These are phyloP conservation scores for Mylabris phalerata DNA, from an alignment of 1,140 invertebrate genomes.

Conservation along the genomic window DNA sequence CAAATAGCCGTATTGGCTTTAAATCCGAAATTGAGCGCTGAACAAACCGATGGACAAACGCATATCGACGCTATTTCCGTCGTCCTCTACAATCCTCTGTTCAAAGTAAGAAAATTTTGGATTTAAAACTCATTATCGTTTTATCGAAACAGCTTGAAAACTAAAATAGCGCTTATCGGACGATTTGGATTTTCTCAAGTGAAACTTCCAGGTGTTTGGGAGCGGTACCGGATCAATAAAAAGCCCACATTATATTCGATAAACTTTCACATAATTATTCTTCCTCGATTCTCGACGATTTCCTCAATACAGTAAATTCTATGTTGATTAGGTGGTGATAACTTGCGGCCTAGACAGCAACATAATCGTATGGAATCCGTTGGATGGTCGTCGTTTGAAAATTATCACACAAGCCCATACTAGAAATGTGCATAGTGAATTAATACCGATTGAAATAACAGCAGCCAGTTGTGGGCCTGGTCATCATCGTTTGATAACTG, in stretches of 20 bases:
- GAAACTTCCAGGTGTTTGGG: no score
- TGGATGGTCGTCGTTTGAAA: constrained; percentile 52
- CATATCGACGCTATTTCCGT: constrained; percentile 57
- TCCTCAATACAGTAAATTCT: no score
- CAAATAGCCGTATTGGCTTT: constrained; percentile 54
- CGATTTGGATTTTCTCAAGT: no score
- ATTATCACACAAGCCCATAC: constrained; percentile 60
- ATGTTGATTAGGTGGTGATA: constrained; percentile 44
- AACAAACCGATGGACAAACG: constrained; percentile 60
- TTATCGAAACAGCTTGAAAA: not conserved
- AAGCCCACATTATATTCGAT: no score
- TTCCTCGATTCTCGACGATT: no score
- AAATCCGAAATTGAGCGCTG: constrained; percentile 52
- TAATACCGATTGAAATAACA: constrained; percentile 63
- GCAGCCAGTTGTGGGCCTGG: constrained; percentile 66
- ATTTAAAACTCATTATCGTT: not conserved
- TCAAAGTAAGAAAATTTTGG: constrained; percentile 42
- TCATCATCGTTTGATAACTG: constrained; percentile 51
- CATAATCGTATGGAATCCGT: constrained; percentile 67
- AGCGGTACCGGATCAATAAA: no score
- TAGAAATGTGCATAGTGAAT: constrained; percentile 50
- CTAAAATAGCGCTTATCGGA: no score
- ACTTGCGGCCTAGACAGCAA: constrained; percentile 62
- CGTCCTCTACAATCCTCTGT: constrained; percentile 62
- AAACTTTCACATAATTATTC: no score